phyloP scores from a whole-genome alignment of 2,888 invertebrate genomes.

The Ochropacha duplaris region DNA sequence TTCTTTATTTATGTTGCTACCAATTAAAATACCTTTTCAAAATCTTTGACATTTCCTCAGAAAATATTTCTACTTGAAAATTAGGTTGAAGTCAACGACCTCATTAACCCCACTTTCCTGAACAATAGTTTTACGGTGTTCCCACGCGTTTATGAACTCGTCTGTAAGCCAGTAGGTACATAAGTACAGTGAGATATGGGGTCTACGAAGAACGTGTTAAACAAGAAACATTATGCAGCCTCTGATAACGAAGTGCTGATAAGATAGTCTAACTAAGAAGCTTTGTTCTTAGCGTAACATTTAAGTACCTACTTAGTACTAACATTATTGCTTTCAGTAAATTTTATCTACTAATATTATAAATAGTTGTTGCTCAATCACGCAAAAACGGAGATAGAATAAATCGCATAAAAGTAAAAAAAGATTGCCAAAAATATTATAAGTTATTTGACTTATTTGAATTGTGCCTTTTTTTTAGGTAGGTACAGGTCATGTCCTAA shows the following conservation, averaged over 20 bases:
- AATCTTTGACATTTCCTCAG: neutral
- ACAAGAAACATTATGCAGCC: neutral
- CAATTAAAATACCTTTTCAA: neutral
- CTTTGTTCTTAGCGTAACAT: neutral
- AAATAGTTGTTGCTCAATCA: too few species aligned
- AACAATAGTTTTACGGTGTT: neutral
- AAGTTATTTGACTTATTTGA: too few species aligned
- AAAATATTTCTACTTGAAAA: neutral
- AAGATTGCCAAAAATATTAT: too few species aligned
- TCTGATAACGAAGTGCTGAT: neutral
- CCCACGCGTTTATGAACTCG: neutral
- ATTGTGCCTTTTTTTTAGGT: neutral
- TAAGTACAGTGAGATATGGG: neutral
- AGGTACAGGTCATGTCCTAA: neutral
- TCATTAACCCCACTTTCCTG: neutral
- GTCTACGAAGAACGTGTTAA: neutral
- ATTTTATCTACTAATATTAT: too few species aligned
- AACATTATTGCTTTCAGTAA: too few species aligned
- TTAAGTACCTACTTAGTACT: too few species aligned
- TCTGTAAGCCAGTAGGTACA: neutral
- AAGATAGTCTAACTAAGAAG: neutral
- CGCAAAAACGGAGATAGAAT: too few species aligned
- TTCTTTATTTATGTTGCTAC: neutral
- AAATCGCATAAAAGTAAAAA: too few species aligned
- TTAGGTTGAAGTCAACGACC: neutral